A percentile compares a stretch with the other conserved stretches of the same genome.
Evolutionary conservation across 2,888 invertebrate genomes (phyloP).

Genomic region (Nemoura dubitans): DNA sequence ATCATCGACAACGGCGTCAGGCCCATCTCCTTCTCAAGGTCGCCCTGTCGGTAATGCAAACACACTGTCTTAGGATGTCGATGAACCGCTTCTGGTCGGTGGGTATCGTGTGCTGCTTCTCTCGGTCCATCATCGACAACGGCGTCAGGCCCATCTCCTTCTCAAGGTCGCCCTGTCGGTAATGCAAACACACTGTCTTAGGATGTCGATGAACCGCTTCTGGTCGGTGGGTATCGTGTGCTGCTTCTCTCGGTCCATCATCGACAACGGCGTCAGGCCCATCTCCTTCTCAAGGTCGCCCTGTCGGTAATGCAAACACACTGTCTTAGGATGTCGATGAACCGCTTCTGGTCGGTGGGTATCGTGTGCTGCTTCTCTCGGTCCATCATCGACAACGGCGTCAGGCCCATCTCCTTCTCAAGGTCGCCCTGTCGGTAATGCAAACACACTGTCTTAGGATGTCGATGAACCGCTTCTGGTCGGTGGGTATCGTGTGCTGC

Average conservation of each 20-base stretch:
- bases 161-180: constrained; percentile 67
- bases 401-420: constrained; percentile 68
- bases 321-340: constrained; percentile 67
- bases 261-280: constrained; percentile 68
- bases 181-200: constrained; percentile 62
- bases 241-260: constrained; percentile 70
- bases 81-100: constrained; percentile 72
- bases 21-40: constrained; percentile 67
- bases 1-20: constrained; percentile 70
- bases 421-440: constrained; percentile 64
- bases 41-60: constrained; percentile 62
- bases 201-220: constrained; percentile 69
- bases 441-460: constrained; percentile 66
- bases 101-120: constrained; percentile 66
- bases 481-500: constrained; percentile 66
- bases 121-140: constrained; percentile 71
- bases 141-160: constrained; percentile 68
- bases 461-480: constrained; percentile 70
- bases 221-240: constrained; percentile 70
- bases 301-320: constrained; percentile 61
- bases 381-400: constrained; percentile 72
- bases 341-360: constrained; percentile 72
- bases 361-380: constrained; percentile 66
- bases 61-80: constrained; percentile 68
- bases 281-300: constrained; percentile 69